Percentiles rank a stretch among this genome's conserved stretches.
Evolutionary conservation across 1,140 invertebrate species (phyloP).

Genomic region (Cardiocondyla obscurior): DNA sequence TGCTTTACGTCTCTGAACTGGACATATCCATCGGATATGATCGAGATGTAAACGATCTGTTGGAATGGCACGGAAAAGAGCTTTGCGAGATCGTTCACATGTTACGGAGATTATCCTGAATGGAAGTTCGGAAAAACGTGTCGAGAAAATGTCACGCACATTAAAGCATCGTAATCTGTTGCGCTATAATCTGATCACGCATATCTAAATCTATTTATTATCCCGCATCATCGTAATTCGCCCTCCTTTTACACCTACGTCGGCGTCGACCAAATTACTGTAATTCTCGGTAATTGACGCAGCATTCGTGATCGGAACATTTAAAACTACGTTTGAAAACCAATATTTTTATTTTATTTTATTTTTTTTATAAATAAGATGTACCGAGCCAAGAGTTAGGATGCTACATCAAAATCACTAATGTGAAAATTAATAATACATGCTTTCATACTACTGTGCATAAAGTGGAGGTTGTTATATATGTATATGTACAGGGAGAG

Average conservation of each 20-base stretch:
- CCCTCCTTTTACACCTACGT: conserved; percentile 43
- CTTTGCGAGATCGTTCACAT: conserved; percentile 4
- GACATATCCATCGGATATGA: not conserved
- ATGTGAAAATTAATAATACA: conserved; percentile 30
- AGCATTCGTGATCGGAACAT: not conserved
- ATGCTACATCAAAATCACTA: not conserved
- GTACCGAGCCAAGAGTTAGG: not conserved
- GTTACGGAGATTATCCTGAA: conserved; percentile 32
- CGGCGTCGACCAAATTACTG: conserved; percentile 25
- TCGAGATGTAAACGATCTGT: not conserved
- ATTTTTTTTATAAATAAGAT: not conserved
- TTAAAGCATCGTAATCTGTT: conserved; percentile 63
- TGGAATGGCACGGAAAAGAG: conserved; percentile 10
- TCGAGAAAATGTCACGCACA: conserved; percentile 46
- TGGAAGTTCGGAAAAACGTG: conserved; percentile 12
- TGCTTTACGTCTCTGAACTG: not conserved
- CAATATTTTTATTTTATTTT: not conserved
- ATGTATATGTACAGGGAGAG: not conserved
- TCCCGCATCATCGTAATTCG: conserved; percentile 8
- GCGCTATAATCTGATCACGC: conserved; percentile 60
- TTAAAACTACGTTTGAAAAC: not conserved
- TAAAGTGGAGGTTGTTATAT: not conserved
- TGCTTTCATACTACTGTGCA: not conserved
- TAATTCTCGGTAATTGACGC: conserved; percentile 19
- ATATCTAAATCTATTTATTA: conserved; percentile 64